Percentiles rank a stretch among this genome's conserved stretches.
Conservation (phyloP, 2,113 vertebrate species). For the Centropus bengalensis region DNA sequence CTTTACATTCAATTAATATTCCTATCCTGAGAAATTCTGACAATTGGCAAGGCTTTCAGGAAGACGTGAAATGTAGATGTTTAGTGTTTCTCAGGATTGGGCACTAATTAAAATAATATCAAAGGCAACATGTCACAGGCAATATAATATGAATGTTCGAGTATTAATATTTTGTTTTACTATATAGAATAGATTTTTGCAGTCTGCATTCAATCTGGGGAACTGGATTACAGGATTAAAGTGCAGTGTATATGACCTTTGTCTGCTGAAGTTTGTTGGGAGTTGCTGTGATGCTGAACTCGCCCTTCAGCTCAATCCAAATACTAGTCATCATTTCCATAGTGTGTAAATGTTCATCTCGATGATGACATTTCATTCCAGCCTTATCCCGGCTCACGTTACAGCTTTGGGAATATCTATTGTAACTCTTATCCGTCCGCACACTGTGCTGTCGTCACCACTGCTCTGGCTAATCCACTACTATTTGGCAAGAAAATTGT, state of each 20-base stretch:
- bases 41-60: background rate
- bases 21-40: background rate
- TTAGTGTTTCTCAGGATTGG: background rate
- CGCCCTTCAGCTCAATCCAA: slow-evolving; percentile 54
- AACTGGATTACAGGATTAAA: background rate
- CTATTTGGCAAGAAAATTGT: slow-evolving; percentile 53
- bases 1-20: background rate
- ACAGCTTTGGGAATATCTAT: slow-evolving; percentile 46
- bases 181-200: background rate
- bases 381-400: slow-evolving; percentile 43
- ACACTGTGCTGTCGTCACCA: background rate
- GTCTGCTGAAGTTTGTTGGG: background rate
- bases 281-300: slow-evolving; percentile 20
- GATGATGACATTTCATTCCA: slow-evolving; percentile 4
- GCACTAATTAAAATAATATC: background rate
- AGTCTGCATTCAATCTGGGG: background rate
- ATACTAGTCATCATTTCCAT: slow-evolving; percentile 48
- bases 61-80: background rate
- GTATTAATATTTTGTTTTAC: background rate
- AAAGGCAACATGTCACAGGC: background rate
- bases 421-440: slow-evolving; percentile 45
- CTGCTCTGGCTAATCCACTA: slow-evolving; percentile 47
- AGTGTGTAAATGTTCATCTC: background rate
- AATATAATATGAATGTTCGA: background rate
- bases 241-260: background rate